Conservation (phyloP, 1,140 invertebrate genomes). For the Bombus haemorrhoidalis region DNA sequence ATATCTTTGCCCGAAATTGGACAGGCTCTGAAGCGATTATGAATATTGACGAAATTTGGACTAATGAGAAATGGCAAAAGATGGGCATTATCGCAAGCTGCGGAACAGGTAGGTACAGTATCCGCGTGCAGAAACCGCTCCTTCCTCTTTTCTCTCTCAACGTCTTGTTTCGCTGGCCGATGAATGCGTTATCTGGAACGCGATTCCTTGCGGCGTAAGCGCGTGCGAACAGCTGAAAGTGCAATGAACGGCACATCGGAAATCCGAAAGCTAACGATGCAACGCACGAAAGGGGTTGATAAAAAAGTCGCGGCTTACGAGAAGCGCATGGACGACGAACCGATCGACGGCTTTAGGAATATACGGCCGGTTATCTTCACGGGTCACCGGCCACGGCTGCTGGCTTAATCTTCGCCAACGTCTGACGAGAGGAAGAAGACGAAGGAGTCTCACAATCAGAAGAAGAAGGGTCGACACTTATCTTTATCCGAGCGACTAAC, state of each 20-base stretch:
- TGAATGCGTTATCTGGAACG: slow-evolving; percentile 42
- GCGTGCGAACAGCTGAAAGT: slow-evolving; percentile 69
- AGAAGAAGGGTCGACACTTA: slow-evolving; percentile 64
- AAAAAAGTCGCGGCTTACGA: slow-evolving; percentile 72
- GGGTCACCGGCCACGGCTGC: slow-evolving; percentile 78
- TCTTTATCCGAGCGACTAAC: slow-evolving; percentile 68
- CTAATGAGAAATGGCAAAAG: too few relatives aligned
- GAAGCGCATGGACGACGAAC: slow-evolving; percentile 54
- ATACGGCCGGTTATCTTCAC: slow-evolving; percentile 76
- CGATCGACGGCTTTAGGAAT: slow-evolving; percentile 71
- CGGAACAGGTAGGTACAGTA: background rate
- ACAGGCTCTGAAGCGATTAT: too few relatives aligned
- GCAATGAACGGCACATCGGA: slow-evolving; percentile 72
- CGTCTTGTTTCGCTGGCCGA: background rate
- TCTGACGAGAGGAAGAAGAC: slow-evolving; percentile 63
- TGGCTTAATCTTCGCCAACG: slow-evolving; percentile 78
- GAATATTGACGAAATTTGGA: too few relatives aligned
- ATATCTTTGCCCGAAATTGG: too few relatives aligned
- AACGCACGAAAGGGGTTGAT: slow-evolving; percentile 70
- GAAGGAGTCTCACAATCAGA: slow-evolving; percentile 51
- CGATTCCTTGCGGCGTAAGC: slow-evolving; percentile 39
- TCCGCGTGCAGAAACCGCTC: background rate
- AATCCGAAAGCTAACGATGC: slow-evolving; percentile 70
- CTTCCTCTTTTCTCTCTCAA: slow-evolving; percentile 28
- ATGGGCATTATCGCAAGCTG: too few relatives aligned